Base-by-base conservation (phyloP, 2,888 invertebrate genomes). In the Clistopyga incitator region DNA sequence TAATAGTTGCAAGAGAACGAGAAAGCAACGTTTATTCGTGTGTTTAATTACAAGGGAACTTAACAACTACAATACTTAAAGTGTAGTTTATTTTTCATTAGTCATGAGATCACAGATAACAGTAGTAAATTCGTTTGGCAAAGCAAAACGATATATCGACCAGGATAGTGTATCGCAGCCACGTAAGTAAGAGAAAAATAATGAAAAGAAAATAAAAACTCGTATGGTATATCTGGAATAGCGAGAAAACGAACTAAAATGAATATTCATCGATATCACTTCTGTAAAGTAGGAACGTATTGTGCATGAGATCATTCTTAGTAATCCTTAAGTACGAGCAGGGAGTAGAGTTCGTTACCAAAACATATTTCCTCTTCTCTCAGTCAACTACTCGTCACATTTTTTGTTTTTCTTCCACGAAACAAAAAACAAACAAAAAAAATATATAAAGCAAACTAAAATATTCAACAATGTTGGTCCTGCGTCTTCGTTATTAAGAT, bases 101-200 rank as follows among this genome's bases (percentile, higher is more conserved):
- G 72, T 81, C 78, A 78, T 80, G 80, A 81, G 81, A 84, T 84
- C 84, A 84, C 84, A 84, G 84, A 84, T 78, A 75, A 83, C 56
- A 75, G 78, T 72, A 81, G 68, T 75, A 81, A 84, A 18, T 81
- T 81, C 81, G 81, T 78, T 50, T 81, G 59, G 56, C 47, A 45
- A 45, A 68, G 56, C 52, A 65, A 34, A 83, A 74, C 72, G 77
- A 80, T 74, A 84, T 78, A 78, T 68, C 67, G 50, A 74, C 74
- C 47, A 23, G 8, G 13, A 72, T 3, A 42, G 67, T 64, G 64
- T 25, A 70, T 75, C 74, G 59, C 68, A 20, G 64, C 75, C 64
- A 29, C 11, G 59, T 56, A 56, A 56, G 64, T 45, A 54, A 42
- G 34, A 61, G 20, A 71, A n/a, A n/a, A n/a, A n/a, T n/a, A n/a